phyloP scores from a whole-genome alignment of 2,113 vertebrate genomes.

The Eurypyga helias region DNA sequence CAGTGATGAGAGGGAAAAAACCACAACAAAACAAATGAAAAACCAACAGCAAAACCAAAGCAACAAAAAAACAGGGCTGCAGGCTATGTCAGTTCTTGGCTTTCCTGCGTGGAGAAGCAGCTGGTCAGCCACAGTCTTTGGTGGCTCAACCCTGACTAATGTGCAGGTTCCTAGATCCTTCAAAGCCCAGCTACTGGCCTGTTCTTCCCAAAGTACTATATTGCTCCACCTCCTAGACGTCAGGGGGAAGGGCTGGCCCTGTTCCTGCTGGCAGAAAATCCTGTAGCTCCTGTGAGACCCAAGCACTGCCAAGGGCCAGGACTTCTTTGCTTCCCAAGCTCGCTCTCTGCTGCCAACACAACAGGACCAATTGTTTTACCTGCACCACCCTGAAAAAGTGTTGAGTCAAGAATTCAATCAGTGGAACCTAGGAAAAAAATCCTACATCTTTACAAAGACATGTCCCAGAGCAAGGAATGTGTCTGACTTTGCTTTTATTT shows the following conservation, averaged over 20 bases:
- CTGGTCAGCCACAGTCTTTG: background rate
- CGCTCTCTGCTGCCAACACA: background rate
- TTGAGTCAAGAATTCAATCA: background rate
- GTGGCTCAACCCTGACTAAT: background rate
- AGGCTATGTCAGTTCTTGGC: background rate
- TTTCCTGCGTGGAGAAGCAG: background rate
- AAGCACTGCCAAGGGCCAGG: background rate
- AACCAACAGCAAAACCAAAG: background rate
- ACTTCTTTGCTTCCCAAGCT: background rate
- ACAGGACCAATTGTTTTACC: background rate
- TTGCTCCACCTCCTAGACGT: background rate
- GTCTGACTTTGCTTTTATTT: background rate
- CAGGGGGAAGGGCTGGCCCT: background rate
- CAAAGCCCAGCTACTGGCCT: background rate
- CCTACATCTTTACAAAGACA: background rate
- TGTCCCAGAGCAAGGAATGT: background rate
- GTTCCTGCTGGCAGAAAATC: background rate
- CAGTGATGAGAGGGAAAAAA: background rate
- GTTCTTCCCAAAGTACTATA: background rate
- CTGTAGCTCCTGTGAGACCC: background rate
- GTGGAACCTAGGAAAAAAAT: background rate
- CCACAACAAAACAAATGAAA: fast-evolving
- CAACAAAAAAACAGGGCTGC: background rate
- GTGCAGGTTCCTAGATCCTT: background rate
- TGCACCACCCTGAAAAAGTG: background rate